A percentile compares a stretch with the other conserved stretches of the same genome.
phyloP scores from a whole-genome alignment of 2,113 vertebrate species.

The Microtus richardsoni region DNA sequence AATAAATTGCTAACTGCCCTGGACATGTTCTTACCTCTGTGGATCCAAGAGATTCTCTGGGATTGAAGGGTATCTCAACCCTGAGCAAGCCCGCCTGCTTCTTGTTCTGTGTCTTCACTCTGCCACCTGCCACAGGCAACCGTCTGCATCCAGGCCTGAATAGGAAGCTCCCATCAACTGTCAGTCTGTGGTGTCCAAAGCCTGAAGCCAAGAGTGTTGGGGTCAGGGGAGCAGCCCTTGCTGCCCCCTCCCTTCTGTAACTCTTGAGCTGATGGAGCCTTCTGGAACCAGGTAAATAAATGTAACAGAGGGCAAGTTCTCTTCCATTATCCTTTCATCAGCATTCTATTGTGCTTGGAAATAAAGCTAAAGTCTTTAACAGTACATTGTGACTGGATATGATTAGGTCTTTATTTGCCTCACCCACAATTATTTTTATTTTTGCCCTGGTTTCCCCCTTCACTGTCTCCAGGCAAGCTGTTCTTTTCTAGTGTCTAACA shows the following conservation, averaged over 20 bases:
- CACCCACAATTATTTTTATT: too few species aligned
- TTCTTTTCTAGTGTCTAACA: neutral
- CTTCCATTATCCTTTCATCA: neutral
- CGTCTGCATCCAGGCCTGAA: neutral
- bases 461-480: neutral
- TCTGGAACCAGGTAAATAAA: neutral
- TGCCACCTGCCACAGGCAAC: neutral
- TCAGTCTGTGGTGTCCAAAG: fast-evolving
- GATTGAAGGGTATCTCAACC: neutral
- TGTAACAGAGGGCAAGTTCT: neutral
- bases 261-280: neutral
- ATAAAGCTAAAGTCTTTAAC: neutral
- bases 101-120: neutral
- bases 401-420: neutral
- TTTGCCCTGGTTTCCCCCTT: neutral
- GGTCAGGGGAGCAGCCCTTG: neutral
- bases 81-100: neutral
- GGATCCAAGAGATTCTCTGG: neutral
- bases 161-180: neutral
- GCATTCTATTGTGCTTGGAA: neutral
- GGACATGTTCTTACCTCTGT: neutral
- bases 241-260: neutral
- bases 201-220: neutral
- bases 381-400: neutral
- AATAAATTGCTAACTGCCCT: conserved; percentile 13